Conservation (phyloP, 2,113 vertebrate genomes). For the Mola mola region DNA sequence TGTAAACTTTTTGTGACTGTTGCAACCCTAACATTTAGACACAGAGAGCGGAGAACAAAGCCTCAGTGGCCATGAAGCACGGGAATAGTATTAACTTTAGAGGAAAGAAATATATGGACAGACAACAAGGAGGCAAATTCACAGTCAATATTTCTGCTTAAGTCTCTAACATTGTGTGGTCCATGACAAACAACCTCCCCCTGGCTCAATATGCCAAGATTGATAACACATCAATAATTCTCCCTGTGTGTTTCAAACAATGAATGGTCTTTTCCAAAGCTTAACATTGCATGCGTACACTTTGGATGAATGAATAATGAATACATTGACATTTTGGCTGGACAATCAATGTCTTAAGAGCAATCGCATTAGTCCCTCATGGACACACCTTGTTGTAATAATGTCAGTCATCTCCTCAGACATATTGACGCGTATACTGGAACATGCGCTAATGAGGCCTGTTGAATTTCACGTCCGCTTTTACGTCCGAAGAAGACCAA, state of each 20-base stretch:
- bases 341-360: conserved; percentile 74
- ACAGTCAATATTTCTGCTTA: neutral
- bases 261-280: conserved; percentile 43
- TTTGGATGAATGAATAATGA: conserved; percentile 72
- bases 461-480: conserved; percentile 65
- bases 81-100: neutral
- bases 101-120: neutral
- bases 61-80: no score
- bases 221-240: conserved; percentile 68
- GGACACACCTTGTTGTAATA: conserved; percentile 68
- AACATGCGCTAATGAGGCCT: conserved; percentile 40
- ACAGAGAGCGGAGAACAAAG: no score
- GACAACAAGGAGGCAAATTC: conserved; percentile 2
- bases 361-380: conserved; percentile 59
- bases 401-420: conserved; percentile 69
- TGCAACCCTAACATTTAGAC: no score
- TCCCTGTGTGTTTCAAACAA: conserved; percentile 41
- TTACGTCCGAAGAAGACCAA: no score
- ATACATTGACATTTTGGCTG: conserved; percentile 79
- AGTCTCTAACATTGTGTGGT: conserved; percentile 24
- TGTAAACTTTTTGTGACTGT: no score
- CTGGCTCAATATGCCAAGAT: conserved; percentile 44
- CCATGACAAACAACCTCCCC: conserved; percentile 5
- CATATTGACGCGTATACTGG: conserved; percentile 57
- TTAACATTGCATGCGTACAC: conserved; percentile 52